phyloP scores from a whole-genome alignment of 2,797 vertebrate species.

The Aythya fuligula region DNA sequence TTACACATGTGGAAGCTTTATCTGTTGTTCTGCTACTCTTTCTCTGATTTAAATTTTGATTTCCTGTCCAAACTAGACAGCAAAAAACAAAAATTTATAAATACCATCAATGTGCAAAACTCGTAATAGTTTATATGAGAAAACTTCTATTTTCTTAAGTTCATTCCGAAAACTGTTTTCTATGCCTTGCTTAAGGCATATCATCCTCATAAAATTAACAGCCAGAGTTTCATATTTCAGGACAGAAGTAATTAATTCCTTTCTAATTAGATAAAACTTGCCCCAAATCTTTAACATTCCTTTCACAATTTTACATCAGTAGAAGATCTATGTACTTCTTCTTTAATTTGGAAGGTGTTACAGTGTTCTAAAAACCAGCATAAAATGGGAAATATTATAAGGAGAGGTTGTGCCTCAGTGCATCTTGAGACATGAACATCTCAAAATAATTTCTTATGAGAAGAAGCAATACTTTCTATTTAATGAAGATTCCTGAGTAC shows the following conservation, averaged over 20 bases:
- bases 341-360: neutral
- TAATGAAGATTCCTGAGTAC: neutral
- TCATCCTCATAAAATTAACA: constrained; percentile 19
- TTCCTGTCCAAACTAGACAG: neutral
- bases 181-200: neutral
- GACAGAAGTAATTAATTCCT: constrained; percentile 32
- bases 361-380: neutral
- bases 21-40: neutral
- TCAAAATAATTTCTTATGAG: neutral
- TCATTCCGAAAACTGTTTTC: neutral
- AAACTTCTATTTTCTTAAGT: neutral
- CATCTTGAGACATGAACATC: neutral
- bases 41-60: constrained; percentile 10
- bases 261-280: constrained; percentile 30
- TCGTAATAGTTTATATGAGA: neutral
- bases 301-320: neutral
- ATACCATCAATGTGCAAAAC: neutral
- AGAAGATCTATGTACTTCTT: neutral
- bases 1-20: neutral
- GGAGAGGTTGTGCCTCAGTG: neutral
- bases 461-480: neutral
- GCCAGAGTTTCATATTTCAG: neutral
- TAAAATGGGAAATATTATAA: neutral
- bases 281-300: neutral
- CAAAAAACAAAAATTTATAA: neutral